phyloP scores from a whole-genome alignment of 2,113 vertebrate genomes.

The Hiodon tergisus region DNA sequence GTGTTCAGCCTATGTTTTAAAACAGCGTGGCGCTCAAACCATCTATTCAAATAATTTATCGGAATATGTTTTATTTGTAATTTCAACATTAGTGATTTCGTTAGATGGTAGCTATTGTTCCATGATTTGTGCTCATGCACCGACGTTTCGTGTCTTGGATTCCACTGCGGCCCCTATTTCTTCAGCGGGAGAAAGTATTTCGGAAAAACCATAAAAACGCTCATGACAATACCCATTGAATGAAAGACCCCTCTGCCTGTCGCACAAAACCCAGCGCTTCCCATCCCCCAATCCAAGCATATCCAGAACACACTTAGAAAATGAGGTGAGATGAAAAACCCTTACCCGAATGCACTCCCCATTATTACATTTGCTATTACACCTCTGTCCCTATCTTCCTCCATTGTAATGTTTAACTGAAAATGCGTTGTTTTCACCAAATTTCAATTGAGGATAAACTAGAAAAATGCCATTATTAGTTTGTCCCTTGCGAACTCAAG shows the following conservation, averaged over 20 bases:
- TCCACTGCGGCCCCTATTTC: constrained; percentile 47
- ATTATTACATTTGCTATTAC: no score
- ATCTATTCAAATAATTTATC: constrained; percentile 23
- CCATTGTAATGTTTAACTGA: no score
- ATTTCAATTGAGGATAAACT: no score
- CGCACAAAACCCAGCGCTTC: constrained; percentile 47
- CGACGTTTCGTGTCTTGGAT: constrained; percentile 35
- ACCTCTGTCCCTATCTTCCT: no score
- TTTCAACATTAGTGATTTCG: background rate
- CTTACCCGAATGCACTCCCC: no score
- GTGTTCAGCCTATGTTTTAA: no score
- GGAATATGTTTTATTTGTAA: background rate
- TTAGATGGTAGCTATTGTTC: background rate
- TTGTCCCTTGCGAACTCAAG: no score
- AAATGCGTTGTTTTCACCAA: no score
- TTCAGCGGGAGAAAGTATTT: constrained; percentile 55
- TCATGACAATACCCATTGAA: constrained; percentile 65
- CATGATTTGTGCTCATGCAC: background rate
- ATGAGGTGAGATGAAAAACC: no score
- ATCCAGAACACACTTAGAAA: background rate
- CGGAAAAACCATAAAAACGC: constrained; percentile 60
- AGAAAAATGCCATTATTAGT: no score
- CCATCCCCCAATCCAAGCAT: constrained; percentile 16
- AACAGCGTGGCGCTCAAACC: background rate
- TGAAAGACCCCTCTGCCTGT: constrained; percentile 52